Percentiles rank a stretch among this genome's conserved stretches.
phyloP scores from a whole-genome alignment of 1,140 invertebrate genomes.

The Caerostris extrusa region DNA sequence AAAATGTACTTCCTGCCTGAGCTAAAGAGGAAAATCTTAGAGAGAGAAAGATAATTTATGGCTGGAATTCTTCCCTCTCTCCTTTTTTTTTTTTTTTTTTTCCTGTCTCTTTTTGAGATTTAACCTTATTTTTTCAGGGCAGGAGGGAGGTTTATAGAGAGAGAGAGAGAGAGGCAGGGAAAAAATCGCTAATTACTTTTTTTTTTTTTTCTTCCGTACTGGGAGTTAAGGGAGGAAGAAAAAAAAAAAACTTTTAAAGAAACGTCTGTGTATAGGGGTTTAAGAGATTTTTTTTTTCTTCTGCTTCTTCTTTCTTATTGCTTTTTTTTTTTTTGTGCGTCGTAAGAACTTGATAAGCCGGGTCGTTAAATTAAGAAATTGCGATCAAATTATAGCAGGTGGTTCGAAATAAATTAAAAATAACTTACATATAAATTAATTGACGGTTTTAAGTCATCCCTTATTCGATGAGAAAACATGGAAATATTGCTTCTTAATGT shows the following conservation, averaged over 20 bases:
- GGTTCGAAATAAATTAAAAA: constrained; percentile 54
- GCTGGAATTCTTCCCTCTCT: constrained; percentile 6
- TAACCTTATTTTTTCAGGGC: constrained; percentile 75
- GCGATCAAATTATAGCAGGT: constrained; percentile 62
- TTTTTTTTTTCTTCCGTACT: constrained; percentile 56
- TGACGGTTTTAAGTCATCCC: constrained; percentile 7
- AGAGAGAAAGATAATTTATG: constrained; percentile 67
- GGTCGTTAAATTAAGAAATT: constrained; percentile 63
- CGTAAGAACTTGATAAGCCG: constrained; percentile 60
- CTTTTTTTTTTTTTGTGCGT: constrained; percentile 14
- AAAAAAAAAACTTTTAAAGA: not conserved
- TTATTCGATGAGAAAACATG: not conserved
- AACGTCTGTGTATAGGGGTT: constrained; percentile 34
- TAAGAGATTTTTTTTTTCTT: not conserved
- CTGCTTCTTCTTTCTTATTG: no score
- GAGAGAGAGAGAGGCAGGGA: not conserved
- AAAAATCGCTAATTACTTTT: constrained; percentile 77
- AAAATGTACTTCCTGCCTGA: constrained; percentile 55
- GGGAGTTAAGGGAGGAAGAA: constrained; percentile 6
- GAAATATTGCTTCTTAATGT: not conserved
- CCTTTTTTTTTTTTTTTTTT: not conserved
- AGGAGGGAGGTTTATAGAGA: constrained; percentile 49
- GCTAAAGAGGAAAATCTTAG: not conserved
- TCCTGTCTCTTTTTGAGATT: constrained; percentile 61
- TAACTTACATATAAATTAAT: constrained; percentile 55